Conservation (phyloP, 2,797 vertebrate species). For the Austrolebias charrua region DNA sequence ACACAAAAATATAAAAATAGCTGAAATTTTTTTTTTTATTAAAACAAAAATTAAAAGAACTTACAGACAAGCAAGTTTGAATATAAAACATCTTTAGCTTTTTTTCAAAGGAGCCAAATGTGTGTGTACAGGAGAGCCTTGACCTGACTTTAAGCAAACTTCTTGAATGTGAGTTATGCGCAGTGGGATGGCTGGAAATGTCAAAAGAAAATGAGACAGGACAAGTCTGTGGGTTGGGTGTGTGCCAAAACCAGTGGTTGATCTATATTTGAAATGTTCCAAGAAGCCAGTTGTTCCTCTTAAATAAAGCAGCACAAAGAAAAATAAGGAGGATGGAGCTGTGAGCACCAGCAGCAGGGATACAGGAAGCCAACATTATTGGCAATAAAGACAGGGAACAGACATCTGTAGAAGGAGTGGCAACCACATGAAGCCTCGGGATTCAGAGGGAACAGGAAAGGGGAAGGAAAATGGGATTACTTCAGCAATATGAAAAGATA, state of each 20-base stretch:
- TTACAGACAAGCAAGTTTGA: too few species aligned
- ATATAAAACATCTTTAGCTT: too few species aligned
- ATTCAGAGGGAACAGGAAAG: constrained; percentile 45
- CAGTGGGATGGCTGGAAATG: constrained; percentile 17
- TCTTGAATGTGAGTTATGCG: constrained; percentile 18
- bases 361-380: constrained; percentile 42
- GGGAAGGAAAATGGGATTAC: constrained; percentile 29
- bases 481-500: constrained; percentile 9
- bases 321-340: constrained; percentile 33
- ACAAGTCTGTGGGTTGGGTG: constrained; percentile 45
- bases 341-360: constrained; percentile 16
- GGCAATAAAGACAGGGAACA: constrained; percentile 33
- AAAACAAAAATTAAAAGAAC: too few species aligned
- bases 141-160: constrained; percentile 34
- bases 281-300: constrained; percentile 44
- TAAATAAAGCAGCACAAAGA: constrained; percentile 38
- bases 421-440: constrained; percentile 33
- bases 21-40: too few species aligned
- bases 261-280: constrained; percentile 62
- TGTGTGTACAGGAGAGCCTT: not conserved
- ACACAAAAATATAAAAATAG: too few species aligned
- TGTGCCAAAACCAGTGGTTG: constrained; percentile 42
- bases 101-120: too few species aligned
- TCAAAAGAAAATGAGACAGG: constrained; percentile 14
- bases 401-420: constrained; percentile 52